phyloP scores from a whole-genome alignment of 2,113 vertebrate species.

The Ivindomyrus marchei region DNA sequence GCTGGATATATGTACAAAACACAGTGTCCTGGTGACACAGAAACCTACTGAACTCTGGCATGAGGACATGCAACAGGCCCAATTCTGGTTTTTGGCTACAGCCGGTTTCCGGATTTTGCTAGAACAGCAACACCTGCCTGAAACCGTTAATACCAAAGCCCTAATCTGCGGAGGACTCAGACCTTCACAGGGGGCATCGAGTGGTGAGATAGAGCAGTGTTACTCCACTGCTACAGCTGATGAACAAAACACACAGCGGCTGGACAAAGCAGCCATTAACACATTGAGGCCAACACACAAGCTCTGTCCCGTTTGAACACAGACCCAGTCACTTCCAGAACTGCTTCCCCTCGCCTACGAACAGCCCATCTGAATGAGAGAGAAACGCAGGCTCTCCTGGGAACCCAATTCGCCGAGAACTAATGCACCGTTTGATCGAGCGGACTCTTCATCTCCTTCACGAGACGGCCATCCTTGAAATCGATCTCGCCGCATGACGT shows the following conservation, averaged over 20 bases:
- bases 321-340: not conserved
- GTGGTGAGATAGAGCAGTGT: not conserved
- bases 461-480: not conserved
- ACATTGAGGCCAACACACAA: not conserved
- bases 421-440: slow-evolving; percentile 7
- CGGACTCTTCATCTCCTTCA: not conserved
- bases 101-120: not conserved
- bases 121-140: not conserved
- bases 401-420: not conserved
- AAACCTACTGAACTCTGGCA: not conserved
- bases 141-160: not conserved
- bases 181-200: not conserved
- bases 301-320: not conserved
- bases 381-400: not conserved
- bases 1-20: not conserved
- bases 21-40: not conserved
- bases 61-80: not conserved
- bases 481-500: slow-evolving; percentile 8
- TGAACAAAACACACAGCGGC: no score
- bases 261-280: not conserved
- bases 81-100: not conserved
- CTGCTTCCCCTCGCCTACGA: not conserved
- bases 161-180: not conserved
- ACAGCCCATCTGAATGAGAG: not conserved
- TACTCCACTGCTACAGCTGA: no score